Base-by-base conservation (phyloP, 2,888 invertebrate genomes). In the Parnassius mnemosyne region DNA sequence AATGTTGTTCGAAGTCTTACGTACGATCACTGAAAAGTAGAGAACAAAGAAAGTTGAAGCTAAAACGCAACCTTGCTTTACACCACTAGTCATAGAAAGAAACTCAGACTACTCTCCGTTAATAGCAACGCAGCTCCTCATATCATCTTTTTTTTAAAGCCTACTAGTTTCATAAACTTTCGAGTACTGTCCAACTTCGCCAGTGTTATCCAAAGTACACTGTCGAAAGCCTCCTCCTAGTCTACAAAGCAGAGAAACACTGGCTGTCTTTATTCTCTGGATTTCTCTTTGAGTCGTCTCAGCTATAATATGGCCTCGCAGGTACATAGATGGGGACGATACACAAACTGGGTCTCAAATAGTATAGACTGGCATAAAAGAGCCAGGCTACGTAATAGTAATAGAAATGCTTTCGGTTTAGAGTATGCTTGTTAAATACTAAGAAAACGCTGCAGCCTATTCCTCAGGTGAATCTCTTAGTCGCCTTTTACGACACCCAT, bases 231-330 rank as follows among this genome's bases (percentile, higher is more conserved):
- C 20, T 51, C 20, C 20, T 51, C 20, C 7, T 10, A 20, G 25
- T 44, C 54, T 3, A 54, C 43, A 42, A 44, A 54, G 43, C 55
- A 55, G 20, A 44, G 44, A 20, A 20, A 46, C 44, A 44, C 11
- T 1, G 10, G 55, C 3, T 16, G 46, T 3, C 55, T 11, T 20
- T 55, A 20, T 20, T 55, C 44, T 16, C 43, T 44, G 11, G 20
- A 44, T 46, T 55, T 55, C 5, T 55, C 25, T 11, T 43, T n/a
- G n/a, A 55, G 2, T 43, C 20, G 25, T 10, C 44, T 16, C 10
- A 55, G 10, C 1, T 16, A 43, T 3, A 10, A 44, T 7, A 44
- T 46, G 3, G 55, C 55, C 20, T 55, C 12, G 20, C 44, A 55
- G 10, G 55, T 55, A 12, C 20, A 7, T 3, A 44, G 44, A 2